Evolutionary conservation across 1,140 invertebrate species (phyloP), one percentile per base, ranked within the genome.

Genomic region (Drosophila pandora): DNA sequence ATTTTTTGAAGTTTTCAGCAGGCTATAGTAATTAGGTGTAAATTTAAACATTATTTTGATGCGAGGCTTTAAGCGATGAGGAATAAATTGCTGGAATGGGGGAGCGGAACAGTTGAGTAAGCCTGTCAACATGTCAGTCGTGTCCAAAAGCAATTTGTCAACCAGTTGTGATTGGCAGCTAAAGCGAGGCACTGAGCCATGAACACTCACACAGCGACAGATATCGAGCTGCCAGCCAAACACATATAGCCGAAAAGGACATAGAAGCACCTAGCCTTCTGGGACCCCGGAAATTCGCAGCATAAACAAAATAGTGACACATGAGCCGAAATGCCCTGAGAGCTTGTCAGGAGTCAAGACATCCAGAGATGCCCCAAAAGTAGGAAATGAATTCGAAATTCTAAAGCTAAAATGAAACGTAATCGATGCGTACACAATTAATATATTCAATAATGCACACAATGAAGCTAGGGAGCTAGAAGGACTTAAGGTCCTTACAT

Each of bases 111-210:
- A 71, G 68, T 71, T 71, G 65, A 71, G 67, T 52, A 48, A 71
- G 67, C 61, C 78, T 87, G 82, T 87, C 79, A 88, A 68, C 79
- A 76, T 63, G 75, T 83, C 83, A 83, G 62, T 64, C 63, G 72
- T 61, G 79, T 82, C 82, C 79, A 83, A 88, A 89, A 88, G 79
- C 84, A 88, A 88, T 88, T 88, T 88, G 83, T 88, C 83, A 88
- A 79, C 50, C 83, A 79, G 79, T 88, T 88, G 83, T 88, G 83
- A 88, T 88, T 88, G 83, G 80, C 83, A 88, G 83, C 71, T 72
- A 65, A 82, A 81, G 67, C 72, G 62, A 76, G 53, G 67, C 67
- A 76, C 60, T 49, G 67, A 76, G 37, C 75, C 70, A 76, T 49
- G 56, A 78, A 76, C 73, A 55, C 52, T 57, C 37, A 65, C 34